These are phyloP conservation scores for Dolichomitus sp. DNA, from an alignment of 2,888 invertebrate species.

Conservation along the genomic window DNA sequence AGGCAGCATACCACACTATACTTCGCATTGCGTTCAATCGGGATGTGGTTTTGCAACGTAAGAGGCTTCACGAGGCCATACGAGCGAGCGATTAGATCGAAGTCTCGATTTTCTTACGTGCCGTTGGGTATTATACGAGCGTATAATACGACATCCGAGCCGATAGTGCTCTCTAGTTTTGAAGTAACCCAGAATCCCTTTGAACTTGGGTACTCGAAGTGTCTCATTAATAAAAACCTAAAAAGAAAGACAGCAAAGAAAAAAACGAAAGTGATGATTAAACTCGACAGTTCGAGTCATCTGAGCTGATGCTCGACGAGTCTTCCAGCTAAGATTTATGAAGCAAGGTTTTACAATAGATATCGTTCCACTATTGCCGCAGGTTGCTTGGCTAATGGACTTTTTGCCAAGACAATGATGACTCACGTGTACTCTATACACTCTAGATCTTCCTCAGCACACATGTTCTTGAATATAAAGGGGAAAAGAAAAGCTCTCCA, in stretches of 20 bases:
- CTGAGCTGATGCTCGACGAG: conserved; percentile 45
- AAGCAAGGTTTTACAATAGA: conserved; percentile 48
- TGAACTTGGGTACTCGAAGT: conserved; percentile 10
- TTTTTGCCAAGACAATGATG: conserved; percentile 43
- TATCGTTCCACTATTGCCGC: conserved; percentile 34
- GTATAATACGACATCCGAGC: conserved; percentile 56
- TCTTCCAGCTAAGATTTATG: conserved; percentile 50
- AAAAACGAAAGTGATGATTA: conserved; percentile 38
- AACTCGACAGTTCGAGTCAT: conserved; percentile 36
- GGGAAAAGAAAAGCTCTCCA: conserved; percentile 13
- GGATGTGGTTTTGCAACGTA: conserved; percentile 37
- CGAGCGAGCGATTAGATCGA: conserved; percentile 57
- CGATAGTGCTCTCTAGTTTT: conserved; percentile 32
- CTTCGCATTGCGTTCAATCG: conserved; percentile 37
- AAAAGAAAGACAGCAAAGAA: conserved; percentile 15
- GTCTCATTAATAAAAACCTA: conserved; percentile 4
- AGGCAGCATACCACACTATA: background rate
- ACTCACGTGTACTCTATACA: conserved; percentile 12
- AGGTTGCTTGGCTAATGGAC: conserved; percentile 43
- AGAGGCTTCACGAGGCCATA: conserved; percentile 36
- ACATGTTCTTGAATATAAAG: conserved; percentile 10
- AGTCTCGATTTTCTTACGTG: conserved; percentile 50
- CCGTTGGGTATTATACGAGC: conserved; percentile 28
- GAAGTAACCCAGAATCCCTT: conserved; percentile 15
- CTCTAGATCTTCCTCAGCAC: background rate